A percentile compares a stretch with the other conserved stretches of the same genome.
Evolutionary conservation across 2,797 vertebrate genomes (phyloP).

Genomic region (Acanthis flammea): DNA sequence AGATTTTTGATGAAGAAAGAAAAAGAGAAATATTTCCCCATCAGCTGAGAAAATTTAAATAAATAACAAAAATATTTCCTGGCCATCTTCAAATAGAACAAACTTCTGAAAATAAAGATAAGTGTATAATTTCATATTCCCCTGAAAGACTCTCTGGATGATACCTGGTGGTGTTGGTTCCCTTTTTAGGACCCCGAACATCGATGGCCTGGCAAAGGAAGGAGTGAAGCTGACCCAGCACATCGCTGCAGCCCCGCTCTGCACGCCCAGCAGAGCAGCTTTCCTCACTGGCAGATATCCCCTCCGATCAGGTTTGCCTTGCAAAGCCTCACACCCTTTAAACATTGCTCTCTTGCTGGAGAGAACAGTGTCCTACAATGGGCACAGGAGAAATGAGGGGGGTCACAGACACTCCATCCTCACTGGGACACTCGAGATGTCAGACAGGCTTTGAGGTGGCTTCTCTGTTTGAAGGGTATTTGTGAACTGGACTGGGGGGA

Average conservation of each 20-base stretch:
- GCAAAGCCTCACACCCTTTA: not conserved
- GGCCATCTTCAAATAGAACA: not conserved
- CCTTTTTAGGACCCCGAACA: constrained; percentile 86
- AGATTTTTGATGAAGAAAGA: not conserved
- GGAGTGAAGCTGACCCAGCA: constrained; percentile 91
- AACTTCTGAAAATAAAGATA: not conserved
- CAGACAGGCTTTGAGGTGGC: not conserved
- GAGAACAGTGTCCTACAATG: not conserved
- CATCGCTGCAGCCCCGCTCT: constrained; percentile 86
- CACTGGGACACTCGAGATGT: not conserved
- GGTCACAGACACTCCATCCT: not conserved
- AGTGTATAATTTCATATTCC: not conserved
- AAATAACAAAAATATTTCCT: not conserved
- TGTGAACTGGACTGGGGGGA: not conserved
- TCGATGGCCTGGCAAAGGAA: constrained; percentile 84
- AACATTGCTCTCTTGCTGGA: not conserved
- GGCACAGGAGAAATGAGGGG: not conserved
- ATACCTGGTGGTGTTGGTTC: not conserved
- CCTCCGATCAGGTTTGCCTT: constrained; percentile 83
- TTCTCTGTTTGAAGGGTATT: not conserved
- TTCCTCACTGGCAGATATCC: constrained; percentile 92
- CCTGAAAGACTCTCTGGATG: not conserved
- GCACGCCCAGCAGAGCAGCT: constrained; percentile 89
- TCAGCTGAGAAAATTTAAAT: not conserved
- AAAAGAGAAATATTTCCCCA: not conserved